A percentile compares a stretch with the other conserved stretches of the same genome.
Evolutionary conservation across 2,113 vertebrate species (phyloP).

Genomic region (Arvicanthis niloticus): DNA sequence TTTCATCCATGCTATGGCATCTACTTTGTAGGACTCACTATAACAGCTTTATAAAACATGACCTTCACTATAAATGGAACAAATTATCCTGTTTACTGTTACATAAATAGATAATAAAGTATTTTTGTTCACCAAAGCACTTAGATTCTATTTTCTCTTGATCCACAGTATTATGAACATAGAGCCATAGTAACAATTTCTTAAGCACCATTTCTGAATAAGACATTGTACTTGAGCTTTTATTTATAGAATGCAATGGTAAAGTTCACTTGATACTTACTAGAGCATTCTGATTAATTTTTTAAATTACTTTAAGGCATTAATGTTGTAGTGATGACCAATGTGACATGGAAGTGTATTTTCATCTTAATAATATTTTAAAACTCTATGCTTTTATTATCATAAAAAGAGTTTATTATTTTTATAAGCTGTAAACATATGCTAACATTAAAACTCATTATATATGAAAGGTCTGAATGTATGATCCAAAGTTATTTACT

Average conservation of each 20-base stretch:
- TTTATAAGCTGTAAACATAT: background rate
- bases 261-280: background rate
- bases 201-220: background rate
- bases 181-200: background rate
- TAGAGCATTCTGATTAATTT: background rate
- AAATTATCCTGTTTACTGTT: background rate
- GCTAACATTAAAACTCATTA: background rate
- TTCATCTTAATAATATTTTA: conserved; percentile 13
- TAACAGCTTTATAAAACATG: background rate
- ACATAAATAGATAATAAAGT: conserved; percentile 14
- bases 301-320: background rate
- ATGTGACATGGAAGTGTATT: conserved; percentile 9
- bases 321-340: conserved; percentile 15
- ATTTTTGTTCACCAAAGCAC: background rate
- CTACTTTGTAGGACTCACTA: background rate
- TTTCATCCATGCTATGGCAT: background rate
- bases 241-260: background rate
- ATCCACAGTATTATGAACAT: background rate
- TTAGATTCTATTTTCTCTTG: conserved; percentile 21
- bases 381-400: conserved; percentile 25
- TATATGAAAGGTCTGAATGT: conserved; percentile 36
- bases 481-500: conserved; percentile 33
- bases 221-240: background rate
- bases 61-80: background rate
- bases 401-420: conserved; percentile 8